Conservation (phyloP, 1,140 invertebrate species). For the Akabosia matsudoensis region DNA sequence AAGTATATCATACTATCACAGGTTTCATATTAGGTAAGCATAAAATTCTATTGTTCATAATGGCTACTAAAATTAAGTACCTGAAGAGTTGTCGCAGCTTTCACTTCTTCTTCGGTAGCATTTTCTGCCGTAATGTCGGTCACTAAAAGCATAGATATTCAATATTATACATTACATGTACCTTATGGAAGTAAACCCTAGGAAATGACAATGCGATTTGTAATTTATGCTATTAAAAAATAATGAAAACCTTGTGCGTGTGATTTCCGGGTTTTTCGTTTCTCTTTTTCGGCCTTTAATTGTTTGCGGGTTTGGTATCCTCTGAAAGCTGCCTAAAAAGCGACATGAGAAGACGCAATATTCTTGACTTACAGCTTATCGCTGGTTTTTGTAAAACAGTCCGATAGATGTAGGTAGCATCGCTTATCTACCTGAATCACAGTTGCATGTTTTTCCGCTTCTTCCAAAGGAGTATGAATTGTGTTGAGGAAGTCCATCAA, state of each 20-base stretch:
- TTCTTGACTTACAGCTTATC: neutral
- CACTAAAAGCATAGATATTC: neutral
- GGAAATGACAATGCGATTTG: no score
- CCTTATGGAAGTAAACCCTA: neutral
- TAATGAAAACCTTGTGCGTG: neutral
- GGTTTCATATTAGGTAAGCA: neutral
- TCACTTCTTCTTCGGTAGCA: neutral
- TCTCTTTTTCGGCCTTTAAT: neutral
- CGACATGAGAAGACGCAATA: neutral
- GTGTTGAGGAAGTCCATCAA: neutral
- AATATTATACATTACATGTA: neutral
- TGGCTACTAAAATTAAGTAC: no score
- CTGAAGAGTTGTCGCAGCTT: neutral
- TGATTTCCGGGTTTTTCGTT: neutral
- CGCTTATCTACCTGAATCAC: conserved; percentile 6
- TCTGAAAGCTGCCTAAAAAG: neutral
- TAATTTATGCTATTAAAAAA: neutral
- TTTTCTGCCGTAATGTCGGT: neutral
- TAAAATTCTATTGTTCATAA: neutral
- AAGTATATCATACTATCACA: neutral
- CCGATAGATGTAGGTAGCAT: neutral
- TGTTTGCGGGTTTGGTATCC: neutral
- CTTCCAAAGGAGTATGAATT: neutral
- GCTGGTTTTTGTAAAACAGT: neutral
- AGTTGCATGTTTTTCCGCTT: neutral